Evolutionary conservation across 2,888 invertebrate genomes (phyloP).

Genomic region (Agonopterix arenella): DNA sequence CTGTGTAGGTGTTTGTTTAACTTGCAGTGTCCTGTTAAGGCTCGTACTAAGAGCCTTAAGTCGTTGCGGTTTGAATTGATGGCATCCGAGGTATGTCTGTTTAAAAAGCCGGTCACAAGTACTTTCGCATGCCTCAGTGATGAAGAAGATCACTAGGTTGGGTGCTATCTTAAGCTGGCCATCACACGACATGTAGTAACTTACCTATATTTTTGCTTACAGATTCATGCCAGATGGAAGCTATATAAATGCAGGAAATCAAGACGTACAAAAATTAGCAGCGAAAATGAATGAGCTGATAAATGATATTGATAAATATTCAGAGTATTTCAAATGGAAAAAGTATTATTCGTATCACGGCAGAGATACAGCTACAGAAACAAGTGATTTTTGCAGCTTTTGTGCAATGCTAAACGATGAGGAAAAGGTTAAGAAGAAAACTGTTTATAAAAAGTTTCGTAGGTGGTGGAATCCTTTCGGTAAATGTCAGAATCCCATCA

Average conservation of each 20-base stretch:
- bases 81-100: too few relatives aligned
- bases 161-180: too few relatives aligned
- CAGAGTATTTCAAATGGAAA: constrained; percentile 46
- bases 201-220: constrained; percentile 9
- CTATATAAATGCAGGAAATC: constrained; percentile 40
- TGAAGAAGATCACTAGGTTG: too few relatives aligned
- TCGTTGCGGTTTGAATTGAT: too few relatives aligned
- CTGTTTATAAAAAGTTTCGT: constrained; percentile 28
- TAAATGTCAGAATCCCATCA: too few relatives aligned
- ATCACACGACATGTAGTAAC: too few relatives aligned
- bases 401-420: constrained; percentile 41
- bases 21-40: too few relatives aligned
- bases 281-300: constrained; percentile 33
- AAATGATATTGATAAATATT: constrained; percentile 27
- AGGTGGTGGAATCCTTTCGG: constrained; percentile 32
- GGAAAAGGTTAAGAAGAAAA: constrained; percentile 17
- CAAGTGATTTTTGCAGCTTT: constrained; percentile 46
- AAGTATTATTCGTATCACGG: constrained; percentile 39
- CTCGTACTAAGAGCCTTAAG: too few relatives aligned
- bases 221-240: constrained; percentile 50
- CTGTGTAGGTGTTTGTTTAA: too few relatives aligned
- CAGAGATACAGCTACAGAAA: constrained; percentile 29
- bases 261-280: constrained; percentile 36
- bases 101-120: too few relatives aligned
- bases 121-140: too few relatives aligned